Base-by-base conservation (phyloP, 2,888 invertebrate species). In the Perithous albicinctus region DNA sequence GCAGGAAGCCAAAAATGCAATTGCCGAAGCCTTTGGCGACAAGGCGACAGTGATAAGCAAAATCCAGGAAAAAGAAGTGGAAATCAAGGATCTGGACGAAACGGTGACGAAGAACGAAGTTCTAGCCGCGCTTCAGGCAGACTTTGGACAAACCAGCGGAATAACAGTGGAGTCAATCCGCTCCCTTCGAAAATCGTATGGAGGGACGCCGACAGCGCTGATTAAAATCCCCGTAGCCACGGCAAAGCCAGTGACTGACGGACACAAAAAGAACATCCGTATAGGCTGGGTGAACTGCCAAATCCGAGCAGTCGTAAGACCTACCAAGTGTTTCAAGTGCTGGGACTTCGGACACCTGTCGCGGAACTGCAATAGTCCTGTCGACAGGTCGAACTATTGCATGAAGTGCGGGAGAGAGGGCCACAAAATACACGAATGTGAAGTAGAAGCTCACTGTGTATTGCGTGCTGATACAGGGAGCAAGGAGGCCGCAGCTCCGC, bases 361-460 rank as follows among this genome's bases (percentile, higher is more conserved):
- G 8, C 38, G 18, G 8, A 64, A 15, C n/a, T 84, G 76, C 26
- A 54, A 51, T 10, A 51, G 54, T 51, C 1, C 1, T 4, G 2
- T 18, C 4, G 46, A 75, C 29, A 41, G 66, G 12, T 20, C 67
- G 0, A 38, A 56, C 3, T 18, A 23, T 8, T 79, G 76, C 51
- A 32, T 75, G 10, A 78, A 61, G 15, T 84, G 82, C n/a, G 82
- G 84, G 6, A n/a, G 46, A 59, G 67, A 54, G 20, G 83, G 82
- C 2, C 84, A 82, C 72, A 66, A 78, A 29, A 48, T 54, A 0
- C 51, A 32, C n/a, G 48, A 15, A 4, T 84, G 81, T 26, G n/a
- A 63, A 15, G 54, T 20, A 5, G 29, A 35, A 29, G 20, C 72
- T 0, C 18, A 32, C 35, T 80, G 80, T 43, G 46, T 64, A 10